Conservation (phyloP, 2,888 invertebrate genomes). For the Coenonympha arcania region DNA sequence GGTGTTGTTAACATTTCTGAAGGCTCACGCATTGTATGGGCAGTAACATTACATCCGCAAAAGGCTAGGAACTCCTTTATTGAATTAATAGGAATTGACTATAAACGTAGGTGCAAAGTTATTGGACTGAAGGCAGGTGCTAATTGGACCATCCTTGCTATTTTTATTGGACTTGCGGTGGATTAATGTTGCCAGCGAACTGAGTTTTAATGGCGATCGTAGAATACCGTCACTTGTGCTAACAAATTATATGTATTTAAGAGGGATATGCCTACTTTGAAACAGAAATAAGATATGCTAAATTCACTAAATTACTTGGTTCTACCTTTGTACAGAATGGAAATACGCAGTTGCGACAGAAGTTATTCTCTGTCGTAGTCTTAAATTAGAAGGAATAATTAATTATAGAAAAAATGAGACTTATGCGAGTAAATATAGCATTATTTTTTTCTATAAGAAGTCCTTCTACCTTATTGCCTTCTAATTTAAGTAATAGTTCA, state of each 20-base stretch:
- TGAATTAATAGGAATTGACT: slow-evolving; percentile 33
- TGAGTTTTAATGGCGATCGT: too few relatives aligned
- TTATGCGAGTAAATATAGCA: too few relatives aligned
- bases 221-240: too few relatives aligned
- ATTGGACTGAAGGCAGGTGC: slow-evolving; percentile 15
- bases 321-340: too few relatives aligned
- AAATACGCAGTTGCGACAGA: too few relatives aligned
- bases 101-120: slow-evolving; percentile 25
- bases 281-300: too few relatives aligned
- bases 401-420: too few relatives aligned
- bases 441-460: background rate
- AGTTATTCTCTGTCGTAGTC: too few relatives aligned
- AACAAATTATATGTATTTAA: too few relatives aligned
- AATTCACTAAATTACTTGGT: too few relatives aligned
- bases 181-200: background rate
- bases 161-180: slow-evolving; percentile 17
- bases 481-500: background rate
- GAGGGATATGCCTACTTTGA: too few relatives aligned
- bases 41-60: slow-evolving; percentile 22
- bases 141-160: slow-evolving; percentile 9
- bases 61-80: slow-evolving; percentile 25
- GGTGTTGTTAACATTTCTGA: background rate
- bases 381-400: too few relatives aligned
- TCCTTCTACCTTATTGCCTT: background rate
- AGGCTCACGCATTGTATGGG: slow-evolving; percentile 9